These are phyloP conservation scores for Polypedilum vanderplanki DNA, from an alignment of 1,140 invertebrate species.

Conservation along the genomic window DNA sequence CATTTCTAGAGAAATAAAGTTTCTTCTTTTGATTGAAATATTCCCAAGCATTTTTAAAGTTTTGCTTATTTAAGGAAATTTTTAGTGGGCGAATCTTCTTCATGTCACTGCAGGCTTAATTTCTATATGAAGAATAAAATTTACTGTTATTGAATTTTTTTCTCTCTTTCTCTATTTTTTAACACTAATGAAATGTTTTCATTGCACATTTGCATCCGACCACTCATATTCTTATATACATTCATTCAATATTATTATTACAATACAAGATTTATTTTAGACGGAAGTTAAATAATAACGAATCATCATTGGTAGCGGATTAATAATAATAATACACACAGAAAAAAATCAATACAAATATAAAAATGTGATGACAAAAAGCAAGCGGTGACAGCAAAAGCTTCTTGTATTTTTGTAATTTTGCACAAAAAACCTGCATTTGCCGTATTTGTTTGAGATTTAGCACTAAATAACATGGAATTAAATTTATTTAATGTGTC, in stretches of 20 bases:
- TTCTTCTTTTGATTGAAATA: too few species aligned
- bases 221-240: background rate
- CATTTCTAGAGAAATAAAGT: too few species aligned
- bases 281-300: background rate
- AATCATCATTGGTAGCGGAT: constrained; percentile 16
- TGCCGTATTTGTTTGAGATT: background rate
- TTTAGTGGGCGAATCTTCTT: constrained; percentile 11
- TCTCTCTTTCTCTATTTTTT: background rate
- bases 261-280: background rate
- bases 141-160: constrained; percentile 4
- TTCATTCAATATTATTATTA: background rate
- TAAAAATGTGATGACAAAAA: background rate
- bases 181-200: constrained; percentile 5
- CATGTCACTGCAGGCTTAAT: too few species aligned
- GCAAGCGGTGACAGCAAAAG: background rate
- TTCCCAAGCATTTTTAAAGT: background rate
- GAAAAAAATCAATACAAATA: background rate
- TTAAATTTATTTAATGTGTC: too few species aligned
- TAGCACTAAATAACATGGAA: background rate
- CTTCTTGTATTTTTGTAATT: background rate
- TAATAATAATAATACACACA: background rate
- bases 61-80: constrained; percentile 8
- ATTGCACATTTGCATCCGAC: constrained; percentile 16
- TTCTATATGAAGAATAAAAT: background rate
- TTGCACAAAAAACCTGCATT: constrained; percentile 10